Conservation (phyloP, 2,113 vertebrate genomes). For the Macrotus californicus region DNA sequence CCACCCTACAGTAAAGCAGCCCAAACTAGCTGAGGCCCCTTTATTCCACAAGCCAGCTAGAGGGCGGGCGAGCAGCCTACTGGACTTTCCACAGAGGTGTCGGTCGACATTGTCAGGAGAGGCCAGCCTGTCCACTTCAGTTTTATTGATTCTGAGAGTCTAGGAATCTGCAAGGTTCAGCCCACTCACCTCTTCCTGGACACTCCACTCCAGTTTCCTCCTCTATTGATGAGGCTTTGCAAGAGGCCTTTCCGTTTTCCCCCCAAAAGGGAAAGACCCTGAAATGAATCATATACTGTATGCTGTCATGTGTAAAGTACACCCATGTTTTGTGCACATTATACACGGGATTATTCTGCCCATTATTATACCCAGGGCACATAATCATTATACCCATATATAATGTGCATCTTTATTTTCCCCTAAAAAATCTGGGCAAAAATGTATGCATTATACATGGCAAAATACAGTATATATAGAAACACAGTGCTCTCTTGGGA, state of each 20-base stretch:
- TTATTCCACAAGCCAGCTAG: background rate
- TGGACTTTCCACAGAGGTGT: background rate
- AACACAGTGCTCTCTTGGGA: background rate
- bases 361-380: no score
- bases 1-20: background rate
- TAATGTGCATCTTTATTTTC: no score
- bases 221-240: background rate
- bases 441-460: no score
- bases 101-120: background rate
- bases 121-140: no score
- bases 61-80: background rate
- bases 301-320: no score
- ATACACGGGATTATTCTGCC: no score
- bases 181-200: background rate
- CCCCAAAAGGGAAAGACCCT: background rate
- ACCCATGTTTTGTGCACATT: no score
- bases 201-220: background rate
- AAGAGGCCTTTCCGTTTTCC: background rate
- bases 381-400: no score
- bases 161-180: background rate
- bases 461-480: background rate
- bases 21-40: background rate
- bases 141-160: background rate
- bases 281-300: background rate
- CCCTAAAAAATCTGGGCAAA: no score